Conservation (phyloP, 2,113 vertebrate species). For the Panthera leo region DNA sequence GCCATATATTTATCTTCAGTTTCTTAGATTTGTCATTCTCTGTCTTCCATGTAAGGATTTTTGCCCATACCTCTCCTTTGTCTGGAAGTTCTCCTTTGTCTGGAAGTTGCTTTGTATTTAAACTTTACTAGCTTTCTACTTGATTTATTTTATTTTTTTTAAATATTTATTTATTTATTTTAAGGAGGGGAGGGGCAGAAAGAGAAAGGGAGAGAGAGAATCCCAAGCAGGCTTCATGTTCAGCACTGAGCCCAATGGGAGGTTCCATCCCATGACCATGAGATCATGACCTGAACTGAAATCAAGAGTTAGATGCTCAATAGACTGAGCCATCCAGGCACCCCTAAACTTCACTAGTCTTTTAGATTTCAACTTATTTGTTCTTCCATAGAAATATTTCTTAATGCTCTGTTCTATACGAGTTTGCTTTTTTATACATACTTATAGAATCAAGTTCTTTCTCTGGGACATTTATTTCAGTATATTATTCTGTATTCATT, state of each 20-base stretch:
- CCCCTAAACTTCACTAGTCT: not conserved
- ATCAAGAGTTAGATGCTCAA: not conserved
- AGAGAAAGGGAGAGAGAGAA: not conserved
- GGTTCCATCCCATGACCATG: not conserved
- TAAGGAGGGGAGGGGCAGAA: not conserved
- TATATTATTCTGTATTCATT: not conserved
- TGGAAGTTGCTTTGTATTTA: not conserved
- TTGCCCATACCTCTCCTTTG: not conserved
- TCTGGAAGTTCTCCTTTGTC: not conserved
- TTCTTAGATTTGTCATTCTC: not conserved
- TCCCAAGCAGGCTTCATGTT: not conserved
- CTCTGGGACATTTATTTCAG: not conserved
- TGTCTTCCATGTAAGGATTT: not conserved
- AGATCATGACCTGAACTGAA: not conserved
- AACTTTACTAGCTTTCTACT: not conserved
- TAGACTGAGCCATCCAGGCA: not conserved
- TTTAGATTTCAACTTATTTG: not conserved
- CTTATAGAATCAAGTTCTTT: not conserved
- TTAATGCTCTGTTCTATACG: not conserved
- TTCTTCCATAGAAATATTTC: not conserved
- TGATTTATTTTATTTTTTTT: not conserved
- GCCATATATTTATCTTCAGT: not conserved
- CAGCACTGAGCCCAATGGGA: not conserved
- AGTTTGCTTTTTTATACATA: not conserved
- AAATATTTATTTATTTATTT: not conserved